These are phyloP conservation scores for Oplegnathus fasciatus DNA, from an alignment of 2,113 vertebrate genomes.

Conservation along the genomic window DNA sequence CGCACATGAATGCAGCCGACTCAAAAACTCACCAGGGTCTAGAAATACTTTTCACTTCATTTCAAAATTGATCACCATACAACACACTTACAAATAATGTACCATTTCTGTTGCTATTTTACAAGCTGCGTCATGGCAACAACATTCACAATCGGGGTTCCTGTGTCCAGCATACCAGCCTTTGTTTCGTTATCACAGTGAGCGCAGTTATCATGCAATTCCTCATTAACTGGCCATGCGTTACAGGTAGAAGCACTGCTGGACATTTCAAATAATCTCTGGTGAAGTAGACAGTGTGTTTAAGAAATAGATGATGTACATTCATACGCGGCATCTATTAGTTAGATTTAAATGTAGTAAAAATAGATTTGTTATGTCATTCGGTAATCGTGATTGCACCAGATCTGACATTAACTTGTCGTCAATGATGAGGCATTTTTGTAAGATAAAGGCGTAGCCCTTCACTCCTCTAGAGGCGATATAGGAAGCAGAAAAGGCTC, in stretches of 20 bases:
- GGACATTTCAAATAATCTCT: constrained; percentile 5
- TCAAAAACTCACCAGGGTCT: constrained; percentile 3
- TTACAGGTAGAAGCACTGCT: neutral
- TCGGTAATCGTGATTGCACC: constrained; percentile 54
- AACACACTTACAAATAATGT: constrained; percentile 39
- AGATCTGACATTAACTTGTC: neutral
- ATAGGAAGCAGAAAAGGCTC: neutral
- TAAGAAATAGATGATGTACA: constrained; percentile 25
- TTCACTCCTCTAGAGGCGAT: neutral
- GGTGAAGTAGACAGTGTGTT: constrained; percentile 1
- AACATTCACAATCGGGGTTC: neutral
- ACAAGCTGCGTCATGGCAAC: neutral
- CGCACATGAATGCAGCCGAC: neutral
- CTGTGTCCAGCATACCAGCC: neutral
- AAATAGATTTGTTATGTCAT: constrained; percentile 49
- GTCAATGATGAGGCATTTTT: constrained; percentile 17
- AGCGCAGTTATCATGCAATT: constrained; percentile 5
- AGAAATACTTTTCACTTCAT: constrained; percentile 58
- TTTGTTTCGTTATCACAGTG: constrained; percentile 36
- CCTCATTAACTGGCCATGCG: neutral
- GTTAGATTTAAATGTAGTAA: constrained; percentile 17
- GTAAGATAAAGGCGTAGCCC: neutral
- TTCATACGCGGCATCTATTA: constrained; percentile 25
- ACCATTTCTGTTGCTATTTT: neutral
- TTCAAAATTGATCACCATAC: constrained; percentile 48